Conservation (phyloP, 2,113 vertebrate genomes). For the Myotis yumanensis region DNA sequence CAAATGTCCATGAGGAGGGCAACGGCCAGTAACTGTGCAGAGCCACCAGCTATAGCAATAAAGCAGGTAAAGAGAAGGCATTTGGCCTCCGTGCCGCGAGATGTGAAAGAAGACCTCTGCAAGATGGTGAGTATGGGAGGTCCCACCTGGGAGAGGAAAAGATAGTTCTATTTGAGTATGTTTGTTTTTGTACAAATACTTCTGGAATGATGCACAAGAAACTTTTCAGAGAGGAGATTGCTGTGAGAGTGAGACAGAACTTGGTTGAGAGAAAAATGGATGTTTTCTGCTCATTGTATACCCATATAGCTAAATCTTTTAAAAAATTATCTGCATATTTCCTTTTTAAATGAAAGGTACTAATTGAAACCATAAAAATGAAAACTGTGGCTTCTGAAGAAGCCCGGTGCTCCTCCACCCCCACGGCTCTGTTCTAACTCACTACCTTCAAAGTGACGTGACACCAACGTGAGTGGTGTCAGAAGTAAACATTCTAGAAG, state of each 20-base stretch:
- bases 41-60: rapidly evolving
- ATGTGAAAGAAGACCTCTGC: not conserved
- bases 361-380: not conserved
- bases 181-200: not conserved
- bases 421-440: not conserved
- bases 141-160: not conserved
- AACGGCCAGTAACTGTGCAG: rapidly evolving
- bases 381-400: not conserved
- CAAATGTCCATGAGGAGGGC: not conserved
- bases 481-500: not conserved
- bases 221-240: not conserved
- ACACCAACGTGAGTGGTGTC: not conserved
- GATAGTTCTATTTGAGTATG: not conserved
- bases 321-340: not conserved
- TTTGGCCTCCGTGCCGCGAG: not conserved
- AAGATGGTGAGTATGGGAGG: not conserved
- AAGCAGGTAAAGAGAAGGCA: not conserved
- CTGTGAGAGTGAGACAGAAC: not conserved
- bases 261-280: not conserved
- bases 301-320: not conserved
- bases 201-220: not conserved
- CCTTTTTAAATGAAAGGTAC: not conserved
- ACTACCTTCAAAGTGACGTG: too few species aligned
- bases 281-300: not conserved
- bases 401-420: not conserved